Conservation (phyloP, 2,888 invertebrate genomes). For the Scrobipalpa costella region DNA sequence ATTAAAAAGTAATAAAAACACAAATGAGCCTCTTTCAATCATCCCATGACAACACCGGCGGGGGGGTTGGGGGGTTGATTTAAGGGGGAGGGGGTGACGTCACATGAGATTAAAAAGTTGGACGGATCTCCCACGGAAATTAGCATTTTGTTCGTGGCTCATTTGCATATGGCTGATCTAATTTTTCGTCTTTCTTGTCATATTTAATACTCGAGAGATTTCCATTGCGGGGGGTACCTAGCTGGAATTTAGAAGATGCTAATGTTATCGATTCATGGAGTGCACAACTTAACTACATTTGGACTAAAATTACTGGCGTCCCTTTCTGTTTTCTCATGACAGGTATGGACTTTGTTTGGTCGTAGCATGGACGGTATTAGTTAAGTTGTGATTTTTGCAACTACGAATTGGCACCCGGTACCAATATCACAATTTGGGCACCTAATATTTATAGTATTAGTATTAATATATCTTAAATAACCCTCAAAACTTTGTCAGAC, state of each 20-base stretch:
- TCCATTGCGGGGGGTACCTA: neutral
- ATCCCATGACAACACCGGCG: conserved; percentile 66
- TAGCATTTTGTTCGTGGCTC: conserved; percentile 72
- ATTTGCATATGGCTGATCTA: conserved; percentile 70
- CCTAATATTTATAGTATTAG: too few relatives aligned
- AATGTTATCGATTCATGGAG: too few relatives aligned
- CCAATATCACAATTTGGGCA: too few relatives aligned
- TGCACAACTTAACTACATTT: too few relatives aligned
- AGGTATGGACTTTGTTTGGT: too few relatives aligned
- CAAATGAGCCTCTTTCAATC: conserved; percentile 80
- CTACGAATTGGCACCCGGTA: too few relatives aligned
- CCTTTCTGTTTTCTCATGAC: too few relatives aligned
- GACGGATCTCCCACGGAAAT: conserved; percentile 78
- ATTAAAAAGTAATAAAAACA: conserved; percentile 81
- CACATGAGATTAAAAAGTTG: conserved; percentile 82
- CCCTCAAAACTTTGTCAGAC: too few relatives aligned
- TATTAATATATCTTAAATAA: too few relatives aligned
- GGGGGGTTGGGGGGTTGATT: conserved; percentile 27
- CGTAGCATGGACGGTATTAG: too few relatives aligned
- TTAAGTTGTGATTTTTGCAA: too few relatives aligned
- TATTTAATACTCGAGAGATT: conserved; percentile 40
- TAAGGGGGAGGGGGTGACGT: conserved; percentile 53
- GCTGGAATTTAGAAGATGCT: neutral
- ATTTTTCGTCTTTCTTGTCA: conserved; percentile 58
- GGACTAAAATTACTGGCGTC: too few relatives aligned